These are phyloP conservation scores for Beaufortia kweichowensis DNA, from an alignment of 2,113 vertebrate genomes.

Conservation along the genomic window DNA sequence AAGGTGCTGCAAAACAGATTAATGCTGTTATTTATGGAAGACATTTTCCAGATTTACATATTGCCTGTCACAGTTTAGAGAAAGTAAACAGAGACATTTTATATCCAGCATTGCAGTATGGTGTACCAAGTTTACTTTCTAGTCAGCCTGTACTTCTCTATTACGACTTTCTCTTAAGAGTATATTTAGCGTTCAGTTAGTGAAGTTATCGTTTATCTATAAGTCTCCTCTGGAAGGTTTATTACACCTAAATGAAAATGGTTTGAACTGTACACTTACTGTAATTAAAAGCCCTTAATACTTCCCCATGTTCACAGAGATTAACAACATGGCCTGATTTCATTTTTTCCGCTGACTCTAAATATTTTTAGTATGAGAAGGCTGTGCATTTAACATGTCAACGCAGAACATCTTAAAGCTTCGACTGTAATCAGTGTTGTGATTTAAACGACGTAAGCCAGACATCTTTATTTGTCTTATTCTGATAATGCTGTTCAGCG, in stretches of 20 bases:
- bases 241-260: neutral
- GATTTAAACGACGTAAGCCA: neutral
- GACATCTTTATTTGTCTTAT: conserved; percentile 19
- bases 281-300: neutral
- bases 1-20: conserved; percentile 12
- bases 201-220: conserved; percentile 10
- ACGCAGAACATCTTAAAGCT: neutral
- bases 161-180: neutral
- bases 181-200: neutral
- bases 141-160: neutral
- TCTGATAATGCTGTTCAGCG: conserved; percentile 20
- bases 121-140: neutral
- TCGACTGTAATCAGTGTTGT: neutral
- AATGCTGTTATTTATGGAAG: conserved; percentile 18
- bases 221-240: neutral
- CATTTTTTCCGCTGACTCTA: neutral
- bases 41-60: neutral
- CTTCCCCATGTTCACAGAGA: neutral
- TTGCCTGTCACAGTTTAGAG: neutral
- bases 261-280: neutral
- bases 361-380: neutral
- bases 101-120: neutral
- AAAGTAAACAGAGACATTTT: neutral
- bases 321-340: neutral
- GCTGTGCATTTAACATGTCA: neutral